Percentiles rank a stretch among this genome's conserved stretches.
These are phyloP conservation scores for Novumbra hubbsi DNA, from an alignment of 2,797 vertebrate genomes.

Conservation along the genomic window DNA sequence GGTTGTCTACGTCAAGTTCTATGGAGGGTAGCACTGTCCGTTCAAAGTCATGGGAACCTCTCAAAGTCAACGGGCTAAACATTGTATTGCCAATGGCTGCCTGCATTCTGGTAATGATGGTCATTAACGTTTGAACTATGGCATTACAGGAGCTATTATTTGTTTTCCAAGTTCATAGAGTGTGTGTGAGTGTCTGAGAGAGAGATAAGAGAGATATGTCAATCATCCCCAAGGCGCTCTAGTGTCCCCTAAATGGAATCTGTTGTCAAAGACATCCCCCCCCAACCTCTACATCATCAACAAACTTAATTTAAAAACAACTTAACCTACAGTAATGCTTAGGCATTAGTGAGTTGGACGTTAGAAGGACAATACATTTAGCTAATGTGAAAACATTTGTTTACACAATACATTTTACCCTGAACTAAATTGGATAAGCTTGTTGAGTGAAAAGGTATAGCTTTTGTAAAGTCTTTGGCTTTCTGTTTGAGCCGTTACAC, in stretches of 20 bases:
- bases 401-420: no score
- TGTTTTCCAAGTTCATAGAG: no score
- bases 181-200: not conserved
- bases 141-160: no score
- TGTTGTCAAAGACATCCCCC: not conserved
- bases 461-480: no score
- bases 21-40: not conserved
- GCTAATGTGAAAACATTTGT: no score
- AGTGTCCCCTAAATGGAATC: not conserved
- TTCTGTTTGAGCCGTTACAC: no score
- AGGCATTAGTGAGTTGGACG: no score
- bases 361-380: no score
- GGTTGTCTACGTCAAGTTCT: constrained; percentile 17
- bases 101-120: not conserved
- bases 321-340: no score
- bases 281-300: not conserved
- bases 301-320: not conserved
- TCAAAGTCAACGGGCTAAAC: not conserved
- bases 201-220: not conserved
- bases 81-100: not conserved
- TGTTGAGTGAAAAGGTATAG: no score
- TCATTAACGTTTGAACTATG: not conserved
- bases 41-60: constrained; percentile 11
- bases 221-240: not conserved
- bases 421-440: no score